These are phyloP conservation scores for Triplophysa bombifrons DNA, from an alignment of 2,797 vertebrate genomes.

Conservation along the genomic window DNA sequence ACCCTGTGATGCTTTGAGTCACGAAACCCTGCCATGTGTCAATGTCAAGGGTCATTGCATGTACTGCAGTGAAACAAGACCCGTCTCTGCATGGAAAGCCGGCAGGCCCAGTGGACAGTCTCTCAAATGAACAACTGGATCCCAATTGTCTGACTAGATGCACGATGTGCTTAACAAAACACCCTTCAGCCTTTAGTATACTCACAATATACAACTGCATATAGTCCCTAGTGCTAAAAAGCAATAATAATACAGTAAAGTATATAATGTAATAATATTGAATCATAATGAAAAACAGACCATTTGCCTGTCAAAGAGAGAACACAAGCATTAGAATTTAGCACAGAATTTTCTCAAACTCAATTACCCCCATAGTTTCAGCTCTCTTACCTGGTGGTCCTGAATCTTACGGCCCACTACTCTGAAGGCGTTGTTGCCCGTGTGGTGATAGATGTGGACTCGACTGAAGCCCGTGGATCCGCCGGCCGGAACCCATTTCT, in stretches of 20 bases:
- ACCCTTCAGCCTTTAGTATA: neutral
- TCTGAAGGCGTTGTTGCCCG: conserved; percentile 97
- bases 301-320: no score
- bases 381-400: conserved; percentile 92
- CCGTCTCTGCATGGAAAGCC: conserved; percentile 34
- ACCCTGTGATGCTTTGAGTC: conserved; percentile 8
- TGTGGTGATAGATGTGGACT: conserved; percentile 99
- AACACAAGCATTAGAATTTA: no score
- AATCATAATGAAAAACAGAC: no score
- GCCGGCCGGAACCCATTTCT: conserved; percentile 98
- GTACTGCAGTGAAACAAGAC: conserved; percentile 36
- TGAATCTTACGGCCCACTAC: conserved; percentile 99
- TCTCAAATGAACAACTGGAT: neutral
- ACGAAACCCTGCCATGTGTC: neutral
- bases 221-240: neutral
- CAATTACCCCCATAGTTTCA: neutral
- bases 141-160: neutral
- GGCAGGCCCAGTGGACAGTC: neutral
- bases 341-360: no score
- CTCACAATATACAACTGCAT: neutral
- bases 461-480: conserved; percentile 97
- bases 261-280: no score
- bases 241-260: no score
- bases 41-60: conserved; percentile 28
- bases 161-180: neutral